A percentile compares a stretch with the other conserved stretches of the same genome.
Conservation (phyloP, 2,113 vertebrate genomes). For the Seriola aureovittata region DNA sequence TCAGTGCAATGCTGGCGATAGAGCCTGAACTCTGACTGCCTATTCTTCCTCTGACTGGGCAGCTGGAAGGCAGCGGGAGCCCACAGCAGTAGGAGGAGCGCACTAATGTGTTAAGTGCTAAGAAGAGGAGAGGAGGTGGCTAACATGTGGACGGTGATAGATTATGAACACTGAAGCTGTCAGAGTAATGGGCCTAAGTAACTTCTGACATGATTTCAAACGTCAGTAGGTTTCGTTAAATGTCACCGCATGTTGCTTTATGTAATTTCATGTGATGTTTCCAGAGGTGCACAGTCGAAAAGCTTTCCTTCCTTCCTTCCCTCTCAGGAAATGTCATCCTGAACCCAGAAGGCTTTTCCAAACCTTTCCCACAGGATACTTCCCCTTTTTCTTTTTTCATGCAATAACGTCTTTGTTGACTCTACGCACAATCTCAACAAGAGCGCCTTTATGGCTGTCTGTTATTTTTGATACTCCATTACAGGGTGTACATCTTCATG, state of each 20-base stretch:
- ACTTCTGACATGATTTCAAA: conserved; percentile 4
- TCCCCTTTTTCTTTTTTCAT: conserved; percentile 12
- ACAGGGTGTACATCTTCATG: conserved; percentile 13
- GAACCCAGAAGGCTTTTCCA: conserved; percentile 15
- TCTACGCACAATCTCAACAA: conserved; percentile 2
- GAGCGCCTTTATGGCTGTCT: conserved; percentile 12
- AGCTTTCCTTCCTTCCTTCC: background rate
- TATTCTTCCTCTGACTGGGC: conserved; percentile 29
- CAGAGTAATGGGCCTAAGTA: conserved; percentile 10
- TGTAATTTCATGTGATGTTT: conserved; percentile 28
- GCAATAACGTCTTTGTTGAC: conserved; percentile 9
- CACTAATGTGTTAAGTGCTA: conserved; percentile 15
- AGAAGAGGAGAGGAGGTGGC: conserved; percentile 4
- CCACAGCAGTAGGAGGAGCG: conserved; percentile 7
- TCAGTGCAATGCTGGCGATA: background rate
- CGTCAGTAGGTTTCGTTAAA: conserved; percentile 1
- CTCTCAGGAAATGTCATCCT: conserved; percentile 3
- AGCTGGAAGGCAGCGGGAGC: conserved; percentile 33
- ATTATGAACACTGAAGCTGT: conserved; percentile 19
- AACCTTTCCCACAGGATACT: background rate
- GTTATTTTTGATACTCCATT: conserved; percentile 19
- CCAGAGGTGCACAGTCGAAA: conserved; percentile 13
- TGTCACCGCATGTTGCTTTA: background rate
- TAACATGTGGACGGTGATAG: conserved; percentile 5
- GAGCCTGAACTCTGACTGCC: conserved; percentile 17